Base-by-base conservation (phyloP, 2,888 invertebrate genomes). In the Phortica magna region DNA sequence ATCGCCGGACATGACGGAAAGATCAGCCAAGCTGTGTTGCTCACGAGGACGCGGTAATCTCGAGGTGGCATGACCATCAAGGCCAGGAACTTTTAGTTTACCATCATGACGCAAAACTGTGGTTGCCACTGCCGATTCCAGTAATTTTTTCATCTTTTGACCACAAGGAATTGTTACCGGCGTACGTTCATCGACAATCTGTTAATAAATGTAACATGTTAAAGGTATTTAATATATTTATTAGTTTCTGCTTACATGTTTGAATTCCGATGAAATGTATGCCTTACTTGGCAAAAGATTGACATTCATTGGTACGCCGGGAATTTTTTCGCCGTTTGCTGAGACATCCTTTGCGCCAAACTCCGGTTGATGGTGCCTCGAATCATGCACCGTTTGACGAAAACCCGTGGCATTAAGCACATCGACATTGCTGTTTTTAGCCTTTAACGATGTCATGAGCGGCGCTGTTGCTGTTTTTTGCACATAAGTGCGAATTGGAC, bases 401-500 rank as follows among this genome's bases (percentile, higher is more conserved):
- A 83, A 86, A 12, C 84, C 89, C 42, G 87, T 78, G 0, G 84
- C 83, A 14, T 83, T 82, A 17, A 80, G 79, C 7, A 78, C 70
- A 75, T 87, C 84, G 0, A 81, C 76, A 48, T 80, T 78, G 4
- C 71, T 76, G 19, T 68, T 81, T 78, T 59, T 82, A 31, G 79
- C 82, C 14, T 88, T 90, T n/a, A 92, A 87, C 41, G 84, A 89
- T 42, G 88, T 82, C 78, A 91, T 88, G 0, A 92, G 80, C 0
- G 92, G 92, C 0, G 91, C 89, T 2, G 86, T 88, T 1, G 90
- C 88, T 0, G 92, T 92, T 53, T 91, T 92, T 17, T 92, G 91
- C 74, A 92, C 92, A 75, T 92, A 92, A 0, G 91, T 82, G 7
- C 91, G 90, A 59, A 92, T 90, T 0, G 92, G 92, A 83, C 92